phyloP scores from a whole-genome alignment of 2,888 invertebrate genomes.

The Imbricaverruca yamaguchii region DNA sequence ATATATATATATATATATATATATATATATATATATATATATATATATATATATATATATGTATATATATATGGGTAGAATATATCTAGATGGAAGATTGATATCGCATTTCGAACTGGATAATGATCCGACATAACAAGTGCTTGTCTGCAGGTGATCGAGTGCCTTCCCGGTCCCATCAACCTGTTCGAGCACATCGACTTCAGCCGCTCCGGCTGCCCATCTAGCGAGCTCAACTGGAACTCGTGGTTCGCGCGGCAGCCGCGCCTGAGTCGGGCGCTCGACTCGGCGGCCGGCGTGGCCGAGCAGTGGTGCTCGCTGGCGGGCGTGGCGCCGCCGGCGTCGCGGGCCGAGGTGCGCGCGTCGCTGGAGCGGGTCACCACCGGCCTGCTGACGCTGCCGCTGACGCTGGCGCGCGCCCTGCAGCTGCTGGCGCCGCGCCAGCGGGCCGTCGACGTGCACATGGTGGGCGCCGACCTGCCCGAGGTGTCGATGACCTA shows the following conservation, averaged over 20 bases:
- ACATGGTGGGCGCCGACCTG: constrained; percentile 31
- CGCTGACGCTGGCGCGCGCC: constrained; percentile 30
- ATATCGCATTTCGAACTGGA: no score
- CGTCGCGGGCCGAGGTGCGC: constrained; percentile 6
- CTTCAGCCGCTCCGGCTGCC: background rate
- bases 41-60: background rate
- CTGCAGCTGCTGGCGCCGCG: constrained; percentile 23
- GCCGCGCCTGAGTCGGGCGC: constrained; percentile 25
- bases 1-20: background rate
- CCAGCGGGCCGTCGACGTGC: constrained; percentile 26
- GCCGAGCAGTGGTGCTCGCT: constrained; percentile 29
- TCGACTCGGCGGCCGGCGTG: constrained; percentile 14
- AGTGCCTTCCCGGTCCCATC: constrained; percentile 31
- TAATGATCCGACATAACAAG: no score
- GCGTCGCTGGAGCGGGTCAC: constrained; percentile 27
- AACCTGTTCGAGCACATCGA: constrained; percentile 21
- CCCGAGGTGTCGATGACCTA: constrained; percentile 30
- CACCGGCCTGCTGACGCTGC: constrained; percentile 28
- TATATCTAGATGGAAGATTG: no score
- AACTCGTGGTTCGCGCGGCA: constrained; percentile 30
- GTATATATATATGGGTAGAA: background rate
- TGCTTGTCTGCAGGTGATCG: constrained; percentile 29
- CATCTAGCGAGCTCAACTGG: constrained; percentile 28
- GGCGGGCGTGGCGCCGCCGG: constrained; percentile 24
- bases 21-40: constrained; percentile 6